phyloP scores from a whole-genome alignment of 2,888 invertebrate genomes.

The Nomada lathburiana region DNA sequence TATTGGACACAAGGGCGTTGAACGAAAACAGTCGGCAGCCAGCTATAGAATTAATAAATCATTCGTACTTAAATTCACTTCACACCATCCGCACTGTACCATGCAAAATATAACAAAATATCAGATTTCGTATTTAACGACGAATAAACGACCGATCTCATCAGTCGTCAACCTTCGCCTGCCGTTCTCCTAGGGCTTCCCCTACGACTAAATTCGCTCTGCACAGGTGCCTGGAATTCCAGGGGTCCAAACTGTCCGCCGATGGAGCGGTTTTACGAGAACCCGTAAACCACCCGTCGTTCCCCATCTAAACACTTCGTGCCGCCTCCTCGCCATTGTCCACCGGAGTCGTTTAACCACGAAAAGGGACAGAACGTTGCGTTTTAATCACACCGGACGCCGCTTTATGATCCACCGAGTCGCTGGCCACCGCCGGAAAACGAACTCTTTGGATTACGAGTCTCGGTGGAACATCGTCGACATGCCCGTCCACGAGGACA shows the following conservation, averaged over 20 bases:
- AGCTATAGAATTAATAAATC: too few species aligned
- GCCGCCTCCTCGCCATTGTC: constrained; percentile 43
- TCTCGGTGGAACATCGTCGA: constrained; percentile 47
- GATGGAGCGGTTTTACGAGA: constrained; percentile 57
- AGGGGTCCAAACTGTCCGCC: constrained; percentile 34
- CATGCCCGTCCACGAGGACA: constrained; percentile 31
- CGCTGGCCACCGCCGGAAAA: constrained; percentile 1
- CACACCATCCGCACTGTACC: too few species aligned
- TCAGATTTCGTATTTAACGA: too few species aligned
- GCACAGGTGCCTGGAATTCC: constrained; percentile 3
- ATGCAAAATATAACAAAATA: too few species aligned
- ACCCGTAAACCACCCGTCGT: constrained; percentile 30
- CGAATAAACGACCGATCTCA: too few species aligned
- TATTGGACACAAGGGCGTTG: too few species aligned
- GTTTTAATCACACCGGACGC: constrained; percentile 62
- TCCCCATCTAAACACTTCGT: constrained; percentile 56
- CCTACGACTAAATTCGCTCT: background rate
- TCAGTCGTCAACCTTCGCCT: background rate
- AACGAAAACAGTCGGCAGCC: too few species aligned
- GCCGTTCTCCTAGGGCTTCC: background rate
- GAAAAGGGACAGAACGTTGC: constrained; percentile 37
- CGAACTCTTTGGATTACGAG: constrained; percentile 54
- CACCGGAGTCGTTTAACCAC: constrained; percentile 30
- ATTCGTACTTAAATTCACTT: too few species aligned
- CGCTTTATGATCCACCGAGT: constrained; percentile 54